Evolutionary conservation across 2,888 invertebrate species (phyloP).

Genomic region (Caenorhabditis auriculariae): DNA sequence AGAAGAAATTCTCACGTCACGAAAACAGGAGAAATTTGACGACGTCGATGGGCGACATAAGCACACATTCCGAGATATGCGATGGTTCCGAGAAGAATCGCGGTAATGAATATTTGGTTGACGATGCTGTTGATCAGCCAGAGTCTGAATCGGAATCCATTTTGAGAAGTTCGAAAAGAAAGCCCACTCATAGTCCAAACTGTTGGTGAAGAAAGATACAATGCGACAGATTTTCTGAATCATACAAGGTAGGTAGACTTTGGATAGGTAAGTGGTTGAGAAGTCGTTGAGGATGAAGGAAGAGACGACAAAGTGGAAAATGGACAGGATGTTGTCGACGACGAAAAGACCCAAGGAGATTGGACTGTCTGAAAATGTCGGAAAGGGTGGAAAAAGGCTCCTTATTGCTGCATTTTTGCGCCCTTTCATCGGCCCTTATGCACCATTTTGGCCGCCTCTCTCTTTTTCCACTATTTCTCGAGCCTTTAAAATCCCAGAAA

Average conservation of each 20-base stretch:
- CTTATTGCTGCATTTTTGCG: no score
- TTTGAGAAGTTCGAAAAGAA: no score
- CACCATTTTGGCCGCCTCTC: background rate
- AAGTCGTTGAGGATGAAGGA: constrained; percentile 17
- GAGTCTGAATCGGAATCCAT: constrained; percentile 5
- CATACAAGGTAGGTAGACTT: constrained; percentile 19
- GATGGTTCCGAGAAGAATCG: constrained; percentile 15
- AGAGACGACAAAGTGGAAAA: constrained; percentile 17
- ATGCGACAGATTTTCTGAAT: constrained; percentile 15
- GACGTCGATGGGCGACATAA: no score
- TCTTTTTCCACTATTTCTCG: no score
- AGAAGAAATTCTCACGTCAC: no score
- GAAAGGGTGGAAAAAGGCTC: no score
- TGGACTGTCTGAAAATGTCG: constrained; percentile 9
- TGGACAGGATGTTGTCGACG: constrained; percentile 14
- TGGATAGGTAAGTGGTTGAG: constrained; percentile 22
- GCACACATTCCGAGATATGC: constrained; percentile 25
- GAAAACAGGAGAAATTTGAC: no score
- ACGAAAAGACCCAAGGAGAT: constrained; percentile 14
- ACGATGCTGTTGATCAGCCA: constrained; percentile 8
- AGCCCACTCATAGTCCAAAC: no score
- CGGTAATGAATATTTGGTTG: constrained; percentile 24
- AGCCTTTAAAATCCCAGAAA: background rate
- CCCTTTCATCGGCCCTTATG: no score
- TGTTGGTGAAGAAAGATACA: constrained; percentile 4